These are phyloP conservation scores for Monochamus alternatus DNA, from an alignment of 2,888 invertebrate genomes.

Conservation along the genomic window DNA sequence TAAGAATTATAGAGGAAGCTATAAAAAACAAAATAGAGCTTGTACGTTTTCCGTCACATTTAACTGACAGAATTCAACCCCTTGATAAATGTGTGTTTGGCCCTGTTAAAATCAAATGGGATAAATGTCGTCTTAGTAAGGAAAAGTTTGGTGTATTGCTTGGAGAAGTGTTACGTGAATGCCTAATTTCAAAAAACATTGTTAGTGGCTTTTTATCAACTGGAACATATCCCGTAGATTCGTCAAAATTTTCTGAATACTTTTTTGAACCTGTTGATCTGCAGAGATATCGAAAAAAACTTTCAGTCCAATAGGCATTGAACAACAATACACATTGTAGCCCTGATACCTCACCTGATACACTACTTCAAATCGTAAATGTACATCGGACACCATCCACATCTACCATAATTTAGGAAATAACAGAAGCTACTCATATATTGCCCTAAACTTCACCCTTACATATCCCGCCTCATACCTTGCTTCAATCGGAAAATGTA, in stretches of 20 bases:
- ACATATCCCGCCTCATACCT: no score
- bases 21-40: slow-evolving; percentile 41
- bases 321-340: no score
- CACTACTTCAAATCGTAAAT: neutral
- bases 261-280: slow-evolving; percentile 12
- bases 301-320: no score
- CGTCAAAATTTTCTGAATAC: slow-evolving; percentile 26
- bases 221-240: slow-evolving; percentile 25
- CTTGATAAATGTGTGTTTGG: slow-evolving; percentile 45
- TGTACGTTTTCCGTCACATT: slow-evolving; percentile 44
- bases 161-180: slow-evolving; percentile 14
- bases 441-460: neutral
- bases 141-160: neutral
- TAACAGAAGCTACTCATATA: neutral
- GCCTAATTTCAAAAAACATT: slow-evolving; percentile 23
- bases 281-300: neutral
- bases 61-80: slow-evolving; percentile 51
- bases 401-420: neutral
- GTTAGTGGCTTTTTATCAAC: slow-evolving; percentile 20
- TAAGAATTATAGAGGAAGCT: slow-evolving; percentile 44
- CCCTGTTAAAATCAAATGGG: slow-evolving; percentile 45
- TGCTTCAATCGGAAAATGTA: no score
- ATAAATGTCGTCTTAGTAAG: slow-evolving; percentile 20
- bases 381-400: neutral
- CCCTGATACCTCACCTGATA: neutral